Percentiles rank a stretch among this genome's conserved stretches.
These are phyloP conservation scores for Nipponia nippon DNA, from an alignment of 2,113 vertebrate species.

Conservation along the genomic window DNA sequence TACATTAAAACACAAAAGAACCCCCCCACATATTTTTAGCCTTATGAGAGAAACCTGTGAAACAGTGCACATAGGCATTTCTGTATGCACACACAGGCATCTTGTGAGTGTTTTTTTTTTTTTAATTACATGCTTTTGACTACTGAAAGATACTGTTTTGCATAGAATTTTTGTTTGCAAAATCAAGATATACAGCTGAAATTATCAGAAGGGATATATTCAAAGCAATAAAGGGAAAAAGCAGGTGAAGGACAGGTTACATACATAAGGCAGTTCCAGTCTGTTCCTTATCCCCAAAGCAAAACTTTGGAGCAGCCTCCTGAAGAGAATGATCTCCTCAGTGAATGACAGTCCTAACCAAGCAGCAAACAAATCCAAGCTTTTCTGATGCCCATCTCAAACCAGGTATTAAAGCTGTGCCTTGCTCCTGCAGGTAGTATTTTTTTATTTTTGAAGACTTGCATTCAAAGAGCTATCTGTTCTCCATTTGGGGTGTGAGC, in stretches of 20 bases:
- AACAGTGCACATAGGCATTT: not conserved
- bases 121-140: not conserved
- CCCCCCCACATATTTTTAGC: not conserved
- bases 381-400: not conserved
- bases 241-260: not conserved
- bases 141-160: not conserved
- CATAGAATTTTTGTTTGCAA: not conserved
- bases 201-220: not conserved
- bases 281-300: not conserved
- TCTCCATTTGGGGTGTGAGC: not conserved
- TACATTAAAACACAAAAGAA: not conserved
- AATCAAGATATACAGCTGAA: not conserved
- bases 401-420: not conserved
- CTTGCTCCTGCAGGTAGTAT: not conserved
- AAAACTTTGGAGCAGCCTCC: not conserved
- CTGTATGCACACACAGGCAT: not conserved
- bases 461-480: not conserved
- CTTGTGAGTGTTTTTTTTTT: not conserved
- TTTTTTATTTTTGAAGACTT: not conserved
- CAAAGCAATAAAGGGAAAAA: not conserved
- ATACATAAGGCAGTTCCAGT: not conserved
- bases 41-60: not conserved
- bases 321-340: not conserved
- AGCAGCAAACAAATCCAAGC: not conserved
- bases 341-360: not conserved